Conservation (phyloP, 2,797 vertebrate species). For the Sciurus carolinensis region DNA sequence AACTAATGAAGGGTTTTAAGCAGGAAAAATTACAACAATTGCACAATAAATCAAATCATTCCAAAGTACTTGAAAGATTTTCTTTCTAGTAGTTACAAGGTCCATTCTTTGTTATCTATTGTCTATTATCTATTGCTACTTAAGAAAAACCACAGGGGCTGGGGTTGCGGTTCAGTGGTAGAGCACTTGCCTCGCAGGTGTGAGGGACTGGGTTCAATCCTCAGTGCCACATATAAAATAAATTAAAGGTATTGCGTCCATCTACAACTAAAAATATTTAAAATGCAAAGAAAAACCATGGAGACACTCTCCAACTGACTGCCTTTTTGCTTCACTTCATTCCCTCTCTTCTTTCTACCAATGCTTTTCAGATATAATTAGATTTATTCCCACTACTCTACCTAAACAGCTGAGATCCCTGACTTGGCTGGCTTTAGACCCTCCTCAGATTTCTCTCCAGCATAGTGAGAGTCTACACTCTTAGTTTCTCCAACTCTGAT, state of each 20-base stretch:
- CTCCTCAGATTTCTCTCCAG: not conserved
- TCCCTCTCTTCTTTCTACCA: not conserved
- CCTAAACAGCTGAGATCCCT: conserved; percentile 15
- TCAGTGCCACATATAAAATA: too few species aligned
- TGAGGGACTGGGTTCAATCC: too few species aligned
- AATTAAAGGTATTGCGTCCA: too few species aligned
- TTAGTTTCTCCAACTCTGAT: not conserved
- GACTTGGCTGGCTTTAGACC: not conserved
- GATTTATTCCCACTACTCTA: not conserved
- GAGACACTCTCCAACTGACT: not conserved
- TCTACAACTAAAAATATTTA: too few species aligned
- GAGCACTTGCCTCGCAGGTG: too few species aligned
- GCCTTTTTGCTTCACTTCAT: not conserved
- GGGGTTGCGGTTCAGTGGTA: too few species aligned
- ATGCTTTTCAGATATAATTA: not conserved
- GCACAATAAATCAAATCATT: conserved; percentile 29
- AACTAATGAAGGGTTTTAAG: not conserved
- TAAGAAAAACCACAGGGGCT: not conserved
- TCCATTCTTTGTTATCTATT: not conserved
- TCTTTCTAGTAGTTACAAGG: conserved; percentile 16
- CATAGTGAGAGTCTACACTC: not conserved
- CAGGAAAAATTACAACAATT: conserved; percentile 46
- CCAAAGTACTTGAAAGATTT: not conserved
- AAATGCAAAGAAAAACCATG: not conserved
- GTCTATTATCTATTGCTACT: not conserved